Percentiles rank a stretch among this genome's conserved stretches.
phyloP scores from a whole-genome alignment of 1,140 invertebrate genomes.

The Pseudomyrmex concolor region DNA sequence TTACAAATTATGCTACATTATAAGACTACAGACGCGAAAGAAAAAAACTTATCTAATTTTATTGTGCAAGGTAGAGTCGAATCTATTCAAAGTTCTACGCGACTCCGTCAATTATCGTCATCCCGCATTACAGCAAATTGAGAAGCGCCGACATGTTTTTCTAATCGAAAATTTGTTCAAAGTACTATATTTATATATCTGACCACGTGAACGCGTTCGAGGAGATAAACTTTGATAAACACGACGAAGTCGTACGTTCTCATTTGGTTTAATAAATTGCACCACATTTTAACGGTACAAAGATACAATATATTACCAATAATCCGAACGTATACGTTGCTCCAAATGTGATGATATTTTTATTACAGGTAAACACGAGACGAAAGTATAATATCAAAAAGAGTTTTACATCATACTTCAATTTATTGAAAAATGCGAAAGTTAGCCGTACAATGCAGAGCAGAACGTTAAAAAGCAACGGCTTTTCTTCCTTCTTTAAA shows the following conservation, averaged over 20 bases:
- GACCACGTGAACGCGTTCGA: not conserved
- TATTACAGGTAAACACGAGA: constrained; percentile 64
- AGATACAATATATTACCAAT: constrained; percentile 43
- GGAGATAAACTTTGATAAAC: constrained; percentile 13
- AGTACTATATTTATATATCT: constrained; percentile 7
- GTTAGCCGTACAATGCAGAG: constrained; percentile 48
- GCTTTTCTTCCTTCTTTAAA: not conserved
- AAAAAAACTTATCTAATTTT: constrained; percentile 44
- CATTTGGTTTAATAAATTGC: constrained; percentile 24
- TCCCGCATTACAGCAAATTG: not conserved
- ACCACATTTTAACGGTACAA: constrained; percentile 14
- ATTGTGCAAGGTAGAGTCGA: constrained; percentile 25
- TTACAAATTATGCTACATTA: constrained; percentile 7
- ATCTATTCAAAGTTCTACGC: constrained; percentile 6
- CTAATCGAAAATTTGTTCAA: constrained; percentile 12
- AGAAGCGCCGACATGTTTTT: not conserved
- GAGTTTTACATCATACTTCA: constrained; percentile 62
- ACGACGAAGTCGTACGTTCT: not conserved
- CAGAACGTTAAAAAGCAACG: constrained; percentile 12
- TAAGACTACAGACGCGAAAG: constrained; percentile 44
- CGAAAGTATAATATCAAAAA: constrained; percentile 56
- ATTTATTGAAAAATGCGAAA: constrained; percentile 67
- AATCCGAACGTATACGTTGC: constrained; percentile 53
- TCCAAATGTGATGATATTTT: constrained; percentile 61
- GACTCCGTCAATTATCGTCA: not conserved